phyloP scores from a whole-genome alignment of 1,140 invertebrate genomes.

The Ostrea denselamellosa region DNA sequence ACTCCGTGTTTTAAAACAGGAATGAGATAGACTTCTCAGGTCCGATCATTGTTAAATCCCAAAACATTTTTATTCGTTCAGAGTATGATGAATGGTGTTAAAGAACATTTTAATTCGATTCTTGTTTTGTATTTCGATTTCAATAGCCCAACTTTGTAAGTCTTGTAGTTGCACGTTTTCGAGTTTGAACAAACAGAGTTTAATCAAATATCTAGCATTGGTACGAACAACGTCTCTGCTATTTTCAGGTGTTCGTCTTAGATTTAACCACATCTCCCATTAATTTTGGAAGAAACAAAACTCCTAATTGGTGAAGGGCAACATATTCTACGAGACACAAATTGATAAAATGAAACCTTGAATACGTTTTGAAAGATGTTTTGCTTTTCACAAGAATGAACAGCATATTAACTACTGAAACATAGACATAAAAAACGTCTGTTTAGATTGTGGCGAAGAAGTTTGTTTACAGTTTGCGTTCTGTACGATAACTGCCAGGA shows the following conservation, averaged over 20 bases:
- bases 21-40: background rate
- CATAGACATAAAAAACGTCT: background rate
- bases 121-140: background rate
- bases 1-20: background rate
- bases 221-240: background rate
- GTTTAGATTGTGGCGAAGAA: background rate
- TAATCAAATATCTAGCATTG: background rate
- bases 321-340: background rate
- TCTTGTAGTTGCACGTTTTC: background rate
- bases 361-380: background rate
- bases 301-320: background rate
- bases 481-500: background rate
- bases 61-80: background rate
- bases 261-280: background rate
- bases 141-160: background rate
- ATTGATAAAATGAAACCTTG: background rate
- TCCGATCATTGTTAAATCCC: background rate
- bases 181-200: background rate
- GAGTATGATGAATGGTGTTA: background rate
- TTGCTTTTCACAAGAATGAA: background rate
- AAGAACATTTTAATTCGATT: background rate
- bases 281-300: background rate
- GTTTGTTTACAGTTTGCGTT: background rate
- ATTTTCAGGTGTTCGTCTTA: background rate
- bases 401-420: background rate